A percentile compares a stretch with the other conserved stretches of the same genome.
Evolutionary conservation across 2,113 vertebrate genomes (phyloP).

Genomic region (Oncorhynchus clarkii): DNA sequence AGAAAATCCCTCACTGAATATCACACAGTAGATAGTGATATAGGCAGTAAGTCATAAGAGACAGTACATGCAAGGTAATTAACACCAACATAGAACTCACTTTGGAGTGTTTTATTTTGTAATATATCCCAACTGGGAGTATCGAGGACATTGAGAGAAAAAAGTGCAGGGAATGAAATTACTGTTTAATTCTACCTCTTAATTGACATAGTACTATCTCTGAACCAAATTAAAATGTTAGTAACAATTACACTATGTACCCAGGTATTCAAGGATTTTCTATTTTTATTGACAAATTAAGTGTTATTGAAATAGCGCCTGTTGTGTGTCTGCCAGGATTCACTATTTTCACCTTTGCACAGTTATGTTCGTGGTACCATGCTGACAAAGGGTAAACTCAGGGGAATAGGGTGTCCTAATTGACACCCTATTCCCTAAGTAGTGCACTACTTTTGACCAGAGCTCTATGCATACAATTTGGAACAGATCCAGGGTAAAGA

Average conservation of each 20-base stretch:
- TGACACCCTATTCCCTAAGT: too few species aligned
- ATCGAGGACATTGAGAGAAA: slow-evolving; percentile 2
- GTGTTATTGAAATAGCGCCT: not conserved
- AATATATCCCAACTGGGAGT: not conserved
- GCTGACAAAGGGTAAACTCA: slow-evolving; percentile 25
- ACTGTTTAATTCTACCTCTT: not conserved
- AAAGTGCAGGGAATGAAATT: not conserved
- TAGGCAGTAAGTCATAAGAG: slow-evolving; percentile 23
- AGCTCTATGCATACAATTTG: too few species aligned
- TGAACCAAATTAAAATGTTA: not conserved
- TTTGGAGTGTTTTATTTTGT: slow-evolving; percentile 23
- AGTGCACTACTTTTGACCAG: too few species aligned
- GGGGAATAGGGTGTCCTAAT: too few species aligned
- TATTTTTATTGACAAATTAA: not conserved
- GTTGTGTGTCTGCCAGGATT: slow-evolving; percentile 26
- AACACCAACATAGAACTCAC: slow-evolving; percentile 12
- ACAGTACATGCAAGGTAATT: not conserved
- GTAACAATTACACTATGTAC: not conserved
- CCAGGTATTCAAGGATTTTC: not conserved
- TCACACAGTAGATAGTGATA: not conserved
- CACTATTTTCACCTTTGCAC: slow-evolving; percentile 26
- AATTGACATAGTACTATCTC: slow-evolving; percentile 59
- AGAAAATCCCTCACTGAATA: not conserved
- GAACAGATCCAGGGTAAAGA: slow-evolving; percentile 1
- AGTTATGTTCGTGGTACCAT: slow-evolving; percentile 21